phyloP scores from a whole-genome alignment of 2,797 vertebrate species.

The Choloepus didactylus region DNA sequence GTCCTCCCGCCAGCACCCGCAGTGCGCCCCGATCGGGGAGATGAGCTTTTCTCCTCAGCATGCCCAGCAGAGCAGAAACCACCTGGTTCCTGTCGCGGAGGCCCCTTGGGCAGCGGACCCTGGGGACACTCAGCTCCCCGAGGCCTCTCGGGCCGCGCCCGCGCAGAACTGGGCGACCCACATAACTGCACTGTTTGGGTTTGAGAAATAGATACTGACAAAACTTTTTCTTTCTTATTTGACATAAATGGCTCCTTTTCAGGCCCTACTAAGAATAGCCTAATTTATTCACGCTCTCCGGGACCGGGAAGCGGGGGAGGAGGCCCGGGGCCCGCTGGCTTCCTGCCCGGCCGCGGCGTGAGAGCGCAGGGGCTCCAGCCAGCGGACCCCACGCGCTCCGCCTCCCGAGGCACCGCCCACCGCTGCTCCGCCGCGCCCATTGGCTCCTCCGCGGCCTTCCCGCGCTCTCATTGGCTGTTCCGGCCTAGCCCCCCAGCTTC shows the following conservation, averaged over 20 bases:
- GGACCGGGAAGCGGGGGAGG: conserved; percentile 55
- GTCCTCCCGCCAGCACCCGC: neutral
- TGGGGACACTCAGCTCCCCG: neutral
- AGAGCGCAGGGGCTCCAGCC: conserved; percentile 77
- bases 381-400: conserved; percentile 81
- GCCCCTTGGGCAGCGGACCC: neutral
- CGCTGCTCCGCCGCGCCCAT: fast-evolving
- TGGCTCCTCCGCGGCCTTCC: conserved; percentile 75
- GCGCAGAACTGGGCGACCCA: neutral
- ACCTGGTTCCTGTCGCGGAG: neutral
- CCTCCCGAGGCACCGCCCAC: conserved; percentile 79
- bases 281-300: conserved; percentile 88
- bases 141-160: fast-evolving
- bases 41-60: neutral
- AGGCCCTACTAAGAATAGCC: conserved; percentile 88
- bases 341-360: conserved; percentile 82
- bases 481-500: conserved; percentile 63
- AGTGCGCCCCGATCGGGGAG: fast-evolving
- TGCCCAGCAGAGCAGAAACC: neutral
- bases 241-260: conserved; percentile 74
- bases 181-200: conserved; percentile 44
- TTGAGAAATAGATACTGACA: conserved; percentile 86
- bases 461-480: conserved; percentile 85
- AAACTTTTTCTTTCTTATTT: conserved; percentile 50
- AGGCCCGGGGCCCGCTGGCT: conserved; percentile 80